Evolutionary conservation across 2,888 invertebrate species (phyloP).

Genomic region (Leptinotarsa peninsularis): DNA sequence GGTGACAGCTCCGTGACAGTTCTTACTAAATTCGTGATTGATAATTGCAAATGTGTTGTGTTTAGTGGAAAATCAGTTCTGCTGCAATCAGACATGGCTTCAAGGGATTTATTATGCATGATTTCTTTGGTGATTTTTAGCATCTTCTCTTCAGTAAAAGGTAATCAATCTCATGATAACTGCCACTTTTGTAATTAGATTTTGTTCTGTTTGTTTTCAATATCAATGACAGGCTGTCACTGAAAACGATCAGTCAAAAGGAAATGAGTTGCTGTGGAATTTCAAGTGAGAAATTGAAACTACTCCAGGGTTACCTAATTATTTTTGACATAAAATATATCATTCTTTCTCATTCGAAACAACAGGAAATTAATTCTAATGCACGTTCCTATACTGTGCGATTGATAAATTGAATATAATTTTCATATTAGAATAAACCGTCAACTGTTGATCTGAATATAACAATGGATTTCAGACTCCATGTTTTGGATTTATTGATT

Average conservation of each 20-base stretch:
- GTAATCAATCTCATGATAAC: constrained; percentile 1
- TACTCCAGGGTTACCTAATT: neutral
- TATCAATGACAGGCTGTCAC: neutral
- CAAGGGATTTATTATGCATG: constrained; percentile 32
- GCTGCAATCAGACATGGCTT: constrained; percentile 27
- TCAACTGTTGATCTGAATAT: constrained; percentile 6
- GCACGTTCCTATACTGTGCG: neutral
- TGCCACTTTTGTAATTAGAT: neutral
- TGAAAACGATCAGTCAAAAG: neutral
- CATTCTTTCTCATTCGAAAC: neutral
- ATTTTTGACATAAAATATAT: neutral
- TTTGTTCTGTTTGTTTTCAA: neutral
- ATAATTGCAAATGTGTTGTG: constrained; percentile 34
- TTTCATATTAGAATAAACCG: neutral
- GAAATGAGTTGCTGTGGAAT: neutral
- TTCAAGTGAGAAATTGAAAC: neutral
- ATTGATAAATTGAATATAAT: neutral
- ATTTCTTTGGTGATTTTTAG: constrained; percentile 25
- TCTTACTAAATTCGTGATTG: constrained; percentile 18
- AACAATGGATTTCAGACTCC: constrained; percentile 13
- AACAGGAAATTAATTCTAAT: neutral
- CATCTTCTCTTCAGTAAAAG: constrained; percentile 31
- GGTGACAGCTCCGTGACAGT: constrained; percentile 16
- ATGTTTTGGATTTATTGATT: constrained; percentile 11
- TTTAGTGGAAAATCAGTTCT: constrained; percentile 28